Evolutionary conservation across 2,113 vertebrate genomes (phyloP), one percentile per base, ranked within the genome.

Genomic region (Hyperoodon ampullatus): DNA sequence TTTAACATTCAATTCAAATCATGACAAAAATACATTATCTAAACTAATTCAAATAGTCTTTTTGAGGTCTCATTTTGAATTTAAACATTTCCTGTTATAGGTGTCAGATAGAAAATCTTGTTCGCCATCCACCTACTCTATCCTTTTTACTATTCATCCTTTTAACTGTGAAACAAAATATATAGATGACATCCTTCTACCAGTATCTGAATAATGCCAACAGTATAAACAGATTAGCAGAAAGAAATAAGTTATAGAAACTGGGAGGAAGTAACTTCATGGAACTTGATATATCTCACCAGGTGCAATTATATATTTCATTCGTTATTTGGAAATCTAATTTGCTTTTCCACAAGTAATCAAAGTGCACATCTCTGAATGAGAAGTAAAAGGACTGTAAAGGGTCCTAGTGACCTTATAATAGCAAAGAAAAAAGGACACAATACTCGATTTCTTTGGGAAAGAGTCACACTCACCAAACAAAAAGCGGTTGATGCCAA

Each of bases 401-500:
- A 85, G 72, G n/a, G 60, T 82, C 92, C 96, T 58, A 92, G 24
- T 24, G 28, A 85, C 65, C 85, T 96, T 84, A 14, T 50, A 97
- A 94, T 77, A 98, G 82, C 83, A 96, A 97, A 98, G 77, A 85
- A 94, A 97, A 75, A 98, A 70, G 94, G 84, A 97, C 71, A 82
- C 5, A 23, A 33, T 85, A 97, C 83, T 89, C 50, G 71, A 30
- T 82, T 95, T 78, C 61, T 93, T 53, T 93, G 87, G 89, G 60
- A 96, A 96, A 80, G 86, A 50, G 28, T 96, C 92, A 89, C 14
- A 88, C 26, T 95, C 93, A 90, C 66, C 74, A 92, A 70, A 96
- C 23, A 83, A 78, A 72, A 72, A 42, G 23, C 21, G 8, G 50
- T n/a, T 35, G 42, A 88, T 47, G 66, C 15, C 66, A 97, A 97